phyloP scores from a whole-genome alignment of 2,888 invertebrate species.

The Anodontia alba region DNA sequence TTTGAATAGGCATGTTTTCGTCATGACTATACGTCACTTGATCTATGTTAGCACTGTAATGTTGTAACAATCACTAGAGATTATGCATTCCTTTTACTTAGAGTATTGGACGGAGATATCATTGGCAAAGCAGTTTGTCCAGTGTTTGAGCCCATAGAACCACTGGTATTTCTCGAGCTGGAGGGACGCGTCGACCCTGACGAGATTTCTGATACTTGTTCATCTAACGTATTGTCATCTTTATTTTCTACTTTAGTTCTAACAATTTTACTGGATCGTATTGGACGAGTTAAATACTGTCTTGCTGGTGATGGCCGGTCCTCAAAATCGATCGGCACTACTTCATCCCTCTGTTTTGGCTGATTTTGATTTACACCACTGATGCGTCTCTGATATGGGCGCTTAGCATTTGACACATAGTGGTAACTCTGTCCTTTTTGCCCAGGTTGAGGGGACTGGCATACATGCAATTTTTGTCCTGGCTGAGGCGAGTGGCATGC shows the following conservation, averaged over 20 bases:
- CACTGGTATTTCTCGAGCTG: conserved; percentile 32
- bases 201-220: conserved; percentile 47
- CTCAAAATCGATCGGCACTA: conserved; percentile 26
- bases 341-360: not conserved
- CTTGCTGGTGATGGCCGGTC: conserved; percentile 18
- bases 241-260: conserved; percentile 31
- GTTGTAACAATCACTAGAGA: too few relatives aligned
- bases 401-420: not conserved
- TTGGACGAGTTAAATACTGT: conserved; percentile 41
- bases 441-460: not conserved
- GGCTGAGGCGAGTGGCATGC: not conserved
- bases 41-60: too few relatives aligned
- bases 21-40: too few relatives aligned
- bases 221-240: conserved; percentile 32
- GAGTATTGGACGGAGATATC: not conserved
- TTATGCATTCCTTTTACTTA: not conserved
- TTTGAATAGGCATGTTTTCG: too few relatives aligned
- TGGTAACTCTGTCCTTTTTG: not conserved
- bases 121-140: conserved; percentile 7
- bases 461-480: not conserved
- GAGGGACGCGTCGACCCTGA: conserved; percentile 23
- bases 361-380: not conserved
- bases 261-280: conserved; percentile 37
- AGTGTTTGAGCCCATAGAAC: conserved; percentile 18
- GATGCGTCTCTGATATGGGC: not conserved